These are phyloP conservation scores for Agonopterix subpropinquella DNA, from an alignment of 2,888 invertebrate genomes.

Conservation along the genomic window DNA sequence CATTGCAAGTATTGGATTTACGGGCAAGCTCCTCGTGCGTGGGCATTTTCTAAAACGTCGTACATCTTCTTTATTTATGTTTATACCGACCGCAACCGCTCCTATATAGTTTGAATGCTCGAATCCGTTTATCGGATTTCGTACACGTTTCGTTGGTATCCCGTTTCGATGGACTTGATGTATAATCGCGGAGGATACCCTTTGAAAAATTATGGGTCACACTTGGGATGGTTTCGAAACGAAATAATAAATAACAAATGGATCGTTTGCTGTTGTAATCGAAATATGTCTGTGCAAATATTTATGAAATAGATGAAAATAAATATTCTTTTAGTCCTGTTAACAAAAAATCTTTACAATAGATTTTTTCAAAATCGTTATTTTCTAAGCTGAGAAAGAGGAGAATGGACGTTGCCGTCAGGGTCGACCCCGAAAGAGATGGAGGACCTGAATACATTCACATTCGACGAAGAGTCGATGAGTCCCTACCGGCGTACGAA, in stretches of 20 bases:
- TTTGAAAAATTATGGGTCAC: conserved; percentile 42
- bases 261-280: conserved; percentile 2
- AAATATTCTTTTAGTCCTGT: too few relatives aligned
- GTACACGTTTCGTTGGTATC: conserved; percentile 60
- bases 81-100: conserved; percentile 65
- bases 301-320: too few relatives aligned
- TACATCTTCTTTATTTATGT: conserved; percentile 72
- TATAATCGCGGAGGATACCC: conserved; percentile 47
- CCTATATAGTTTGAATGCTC: conserved; percentile 65
- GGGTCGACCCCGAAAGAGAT: too few relatives aligned
- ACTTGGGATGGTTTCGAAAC: conserved; percentile 12
- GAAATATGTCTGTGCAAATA: conserved; percentile 1
- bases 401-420: too few relatives aligned
- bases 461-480: too few relatives aligned
- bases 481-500: too few relatives aligned
- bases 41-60: conserved; percentile 67
- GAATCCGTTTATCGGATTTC: conserved; percentile 72
- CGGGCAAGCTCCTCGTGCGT: conserved; percentile 52
- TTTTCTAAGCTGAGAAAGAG: too few relatives aligned
- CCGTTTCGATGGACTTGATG: conserved; percentile 61
- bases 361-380: too few relatives aligned
- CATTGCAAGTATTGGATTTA: conserved; percentile 62
- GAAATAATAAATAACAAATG: conserved; percentile 3
- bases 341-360: too few relatives aligned
- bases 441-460: too few relatives aligned